phyloP scores from a whole-genome alignment of 2,113 vertebrate genomes.

The Canis aureus region DNA sequence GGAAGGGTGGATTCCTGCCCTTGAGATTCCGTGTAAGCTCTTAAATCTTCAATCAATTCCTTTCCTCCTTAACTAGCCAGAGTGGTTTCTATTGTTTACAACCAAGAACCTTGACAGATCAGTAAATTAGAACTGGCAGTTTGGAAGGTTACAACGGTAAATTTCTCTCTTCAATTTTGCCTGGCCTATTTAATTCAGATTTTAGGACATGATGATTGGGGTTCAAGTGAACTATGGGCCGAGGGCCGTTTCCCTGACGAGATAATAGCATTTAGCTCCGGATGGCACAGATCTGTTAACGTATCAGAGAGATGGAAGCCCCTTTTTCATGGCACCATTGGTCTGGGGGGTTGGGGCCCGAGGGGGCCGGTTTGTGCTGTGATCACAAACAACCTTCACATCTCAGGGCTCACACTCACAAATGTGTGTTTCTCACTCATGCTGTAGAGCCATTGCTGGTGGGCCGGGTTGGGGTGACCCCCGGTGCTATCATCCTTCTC shows the following conservation, averaged over 20 bases:
- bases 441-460: not conserved
- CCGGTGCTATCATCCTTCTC: not conserved
- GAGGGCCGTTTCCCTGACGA: slow-evolving; percentile 62
- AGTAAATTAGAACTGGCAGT: slow-evolving; percentile 66
- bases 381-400: not conserved
- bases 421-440: not conserved
- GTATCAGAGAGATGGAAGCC: slow-evolving; percentile 3
- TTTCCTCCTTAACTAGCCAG: slow-evolving; percentile 68
- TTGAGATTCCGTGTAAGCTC: slow-evolving; percentile 21
- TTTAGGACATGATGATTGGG: slow-evolving; percentile 43
- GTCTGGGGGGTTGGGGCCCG: not conserved
- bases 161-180: slow-evolving; percentile 61
- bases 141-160: slow-evolving; percentile 50
- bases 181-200: slow-evolving; percentile 63
- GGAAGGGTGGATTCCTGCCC: not conserved
- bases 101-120: slow-evolving; percentile 45
- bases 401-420: not conserved
- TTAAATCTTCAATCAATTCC: slow-evolving; percentile 66
- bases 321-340: not conserved
- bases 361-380: not conserved
- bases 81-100: slow-evolving; percentile 74
- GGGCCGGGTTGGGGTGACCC: fast-evolving
- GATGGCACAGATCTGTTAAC: slow-evolving; percentile 43
- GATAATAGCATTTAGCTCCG: slow-evolving; percentile 62
- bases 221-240: not conserved